Percentiles rank a stretch among this genome's conserved stretches.
phyloP scores from a whole-genome alignment of 2,113 vertebrate species.

The Galeopterus variegatus region DNA sequence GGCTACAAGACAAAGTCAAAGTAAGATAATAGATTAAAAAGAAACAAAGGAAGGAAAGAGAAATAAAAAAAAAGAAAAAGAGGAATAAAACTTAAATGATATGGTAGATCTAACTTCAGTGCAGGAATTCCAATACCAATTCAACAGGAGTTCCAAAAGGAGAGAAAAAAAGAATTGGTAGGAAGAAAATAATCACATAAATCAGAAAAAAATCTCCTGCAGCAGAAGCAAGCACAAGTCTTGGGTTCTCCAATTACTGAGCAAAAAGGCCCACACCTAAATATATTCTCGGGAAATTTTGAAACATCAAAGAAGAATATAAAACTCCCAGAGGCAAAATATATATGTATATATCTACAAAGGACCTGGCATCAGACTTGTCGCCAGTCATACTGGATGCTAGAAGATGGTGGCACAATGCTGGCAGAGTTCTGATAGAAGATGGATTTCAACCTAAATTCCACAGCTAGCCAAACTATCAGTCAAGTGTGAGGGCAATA shows the following conservation, averaged over 20 bases:
- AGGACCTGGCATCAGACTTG: background rate
- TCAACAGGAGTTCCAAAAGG: background rate
- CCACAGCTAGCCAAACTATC: background rate
- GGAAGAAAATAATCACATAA: slow-evolving; percentile 16
- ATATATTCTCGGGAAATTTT: slow-evolving; percentile 8
- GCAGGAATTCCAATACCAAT: background rate
- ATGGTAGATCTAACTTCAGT: background rate
- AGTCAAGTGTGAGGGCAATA: background rate
- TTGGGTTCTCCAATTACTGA: background rate
- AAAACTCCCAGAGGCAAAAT: background rate
- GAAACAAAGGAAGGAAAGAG: background rate
- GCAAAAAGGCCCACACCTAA: background rate
- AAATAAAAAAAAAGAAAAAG: background rate
- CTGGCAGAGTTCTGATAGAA: background rate
- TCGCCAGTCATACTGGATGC: background rate
- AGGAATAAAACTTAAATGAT: background rate
- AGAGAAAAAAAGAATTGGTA: background rate
- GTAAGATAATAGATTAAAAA: background rate
- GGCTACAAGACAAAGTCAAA: slow-evolving; percentile 26
- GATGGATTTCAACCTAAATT: slow-evolving; percentile 35
- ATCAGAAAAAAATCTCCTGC: slow-evolving; percentile 14
- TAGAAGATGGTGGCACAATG: background rate
- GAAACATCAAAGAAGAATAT: slow-evolving; percentile 35
- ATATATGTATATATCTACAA: background rate
- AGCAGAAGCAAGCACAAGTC: background rate